Percentiles rank a stretch among this genome's conserved stretches.
Evolutionary conservation across 2,888 invertebrate genomes (phyloP).

Genomic region (Eulithis testata): DNA sequence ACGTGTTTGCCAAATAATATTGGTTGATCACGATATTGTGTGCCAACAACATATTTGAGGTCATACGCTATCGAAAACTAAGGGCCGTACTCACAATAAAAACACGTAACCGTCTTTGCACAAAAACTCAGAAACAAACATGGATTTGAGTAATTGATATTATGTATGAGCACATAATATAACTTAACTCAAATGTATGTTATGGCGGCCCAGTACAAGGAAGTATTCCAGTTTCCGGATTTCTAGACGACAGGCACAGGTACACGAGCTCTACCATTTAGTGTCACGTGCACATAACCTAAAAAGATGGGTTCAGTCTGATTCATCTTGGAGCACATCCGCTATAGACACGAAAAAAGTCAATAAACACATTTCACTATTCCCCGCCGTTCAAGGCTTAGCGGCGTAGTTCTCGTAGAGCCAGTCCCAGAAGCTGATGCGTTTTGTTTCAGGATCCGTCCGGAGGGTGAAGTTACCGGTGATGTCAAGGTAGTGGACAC

Average conservation of each 20-base stretch:
- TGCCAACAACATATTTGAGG: constrained; percentile 5
- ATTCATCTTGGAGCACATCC: constrained; percentile 17
- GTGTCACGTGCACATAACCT: not conserved
- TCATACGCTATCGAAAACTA: not conserved
- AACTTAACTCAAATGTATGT: too few species aligned
- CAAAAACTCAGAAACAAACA: too few species aligned
- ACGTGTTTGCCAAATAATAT: constrained; percentile 4
- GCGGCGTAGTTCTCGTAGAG: constrained; percentile 68
- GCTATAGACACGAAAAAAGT: constrained; percentile 17
- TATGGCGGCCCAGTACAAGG: too few species aligned
- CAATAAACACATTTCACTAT: constrained; percentile 28
- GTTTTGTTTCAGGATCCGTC: constrained; percentile 79
- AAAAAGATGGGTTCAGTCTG: constrained; percentile 17
- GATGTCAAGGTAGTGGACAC: constrained; percentile 81
- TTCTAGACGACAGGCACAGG: too few species aligned
- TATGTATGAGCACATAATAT: too few species aligned
- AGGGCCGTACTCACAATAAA: not conserved
- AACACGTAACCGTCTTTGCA: too few species aligned
- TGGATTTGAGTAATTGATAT: too few species aligned
- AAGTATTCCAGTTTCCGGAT: too few species aligned
- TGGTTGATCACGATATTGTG: constrained; percentile 7
- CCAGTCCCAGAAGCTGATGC: constrained; percentile 85
- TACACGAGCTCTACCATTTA: too few species aligned
- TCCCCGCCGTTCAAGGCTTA: constrained; percentile 40
- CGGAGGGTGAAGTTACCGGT: constrained; percentile 78